A percentile compares a stretch with the other conserved stretches of the same genome.
Evolutionary conservation across 1,140 invertebrate genomes (phyloP).

Genomic region (Drosophila nigrodunni): DNA sequence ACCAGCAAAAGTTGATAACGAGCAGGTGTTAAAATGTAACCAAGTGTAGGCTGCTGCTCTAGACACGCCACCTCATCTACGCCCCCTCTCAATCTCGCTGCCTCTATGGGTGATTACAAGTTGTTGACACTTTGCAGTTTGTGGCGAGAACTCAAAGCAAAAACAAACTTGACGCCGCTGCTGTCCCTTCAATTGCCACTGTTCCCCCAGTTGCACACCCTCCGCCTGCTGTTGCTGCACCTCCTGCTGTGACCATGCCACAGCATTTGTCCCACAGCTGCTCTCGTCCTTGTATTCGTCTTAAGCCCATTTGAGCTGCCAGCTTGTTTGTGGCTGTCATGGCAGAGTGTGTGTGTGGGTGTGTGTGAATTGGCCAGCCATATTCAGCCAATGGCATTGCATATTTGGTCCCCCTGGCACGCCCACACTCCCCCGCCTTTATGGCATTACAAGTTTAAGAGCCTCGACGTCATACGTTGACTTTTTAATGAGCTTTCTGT

Average conservation of each 20-base stretch:
- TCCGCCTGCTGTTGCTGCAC: slow-evolving; percentile 13
- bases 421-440: slow-evolving; percentile 8
- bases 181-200: neutral
- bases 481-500: slow-evolving; percentile 76
- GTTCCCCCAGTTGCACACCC: neutral
- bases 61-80: slow-evolving; percentile 37
- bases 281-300: slow-evolving; percentile 34
- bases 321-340: slow-evolving; percentile 49
- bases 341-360: slow-evolving; percentile 24
- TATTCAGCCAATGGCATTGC: slow-evolving; percentile 54
- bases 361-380: slow-evolving; percentile 36
- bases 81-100: neutral
- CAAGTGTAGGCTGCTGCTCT: slow-evolving; percentile 64
- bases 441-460: slow-evolving; percentile 65
- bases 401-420: slow-evolving; percentile 36
- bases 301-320: slow-evolving; percentile 64
- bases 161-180: slow-evolving; percentile 61
- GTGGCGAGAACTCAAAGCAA: slow-evolving; percentile 77
- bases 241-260: slow-evolving; percentile 57
- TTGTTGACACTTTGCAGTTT: slow-evolving; percentile 82
- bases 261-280: slow-evolving; percentile 36
- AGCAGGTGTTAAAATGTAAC: slow-evolving; percentile 83
- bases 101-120: slow-evolving; percentile 73
- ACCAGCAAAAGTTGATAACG: slow-evolving; percentile 80
- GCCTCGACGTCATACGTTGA: slow-evolving; percentile 62